Base-by-base conservation (phyloP, 2,113 vertebrate species). In the Sterrhoptilus dennistouni region DNA sequence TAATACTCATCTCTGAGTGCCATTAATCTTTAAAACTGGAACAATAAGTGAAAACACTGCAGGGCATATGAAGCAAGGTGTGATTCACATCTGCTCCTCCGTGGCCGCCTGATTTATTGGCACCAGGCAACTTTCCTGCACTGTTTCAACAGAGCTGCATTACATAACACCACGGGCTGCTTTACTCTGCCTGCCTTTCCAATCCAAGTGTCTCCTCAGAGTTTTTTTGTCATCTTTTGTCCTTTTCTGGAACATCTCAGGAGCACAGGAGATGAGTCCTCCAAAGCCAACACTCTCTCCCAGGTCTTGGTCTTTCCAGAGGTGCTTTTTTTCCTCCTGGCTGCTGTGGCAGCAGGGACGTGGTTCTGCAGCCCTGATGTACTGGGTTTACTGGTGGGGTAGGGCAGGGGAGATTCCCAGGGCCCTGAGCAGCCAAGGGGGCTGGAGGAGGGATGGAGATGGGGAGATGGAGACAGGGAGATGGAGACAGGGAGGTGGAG, bases 21-120 rank as follows among this genome's bases (percentile, higher is more conserved):
- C 89, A 96, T 97, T 87, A 94, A 96, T 97, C 96, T 96, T 91
- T 93, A 93, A 91, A 95, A 87, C 91, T 96, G 93, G 94, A 96
- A 94, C 91, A 96, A 94, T 95, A 92, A 94, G 81, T 82, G 95
- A 93, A 94, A 93, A 87, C 91, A 91, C 96, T 87, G 87, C 93
- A 76, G 95, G 96, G 96, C 95, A 82, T 97, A 85, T 97, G 96
- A 97, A 97, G 95, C 95, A 97, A 97, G 96, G 96, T 96, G 96
- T 96, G 96, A 96, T 93, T 96, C 96, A 97, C 96, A 95, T 96
- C 95, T 96, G 95, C 91, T 96, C 36, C 81, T 89, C 93, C 16
- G 1, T 42, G 80, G 94, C 93, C 5, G 12, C 87, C 95, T 97
- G 93, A 95, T 94, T 96, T 96, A 89, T 96, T 95, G 95, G 95